Conservation (phyloP, 1,140 invertebrate genomes). For the Sinonovacula constricta region DNA sequence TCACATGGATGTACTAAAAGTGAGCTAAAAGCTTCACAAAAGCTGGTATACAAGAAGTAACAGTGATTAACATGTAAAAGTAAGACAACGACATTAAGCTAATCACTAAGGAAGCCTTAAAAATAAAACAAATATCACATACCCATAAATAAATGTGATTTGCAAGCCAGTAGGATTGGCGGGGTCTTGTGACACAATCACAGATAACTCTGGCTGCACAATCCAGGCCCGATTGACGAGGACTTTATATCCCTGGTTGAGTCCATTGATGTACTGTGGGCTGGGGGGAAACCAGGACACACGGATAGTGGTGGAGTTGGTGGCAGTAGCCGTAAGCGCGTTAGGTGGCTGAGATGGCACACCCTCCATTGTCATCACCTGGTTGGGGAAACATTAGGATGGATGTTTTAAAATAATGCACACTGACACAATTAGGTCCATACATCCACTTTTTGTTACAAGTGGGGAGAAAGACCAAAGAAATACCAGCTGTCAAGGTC, state of each 20-base stretch:
- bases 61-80: too few relatives aligned
- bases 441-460: too few relatives aligned
- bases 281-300: slow-evolving; percentile 85
- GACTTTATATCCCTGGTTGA: slow-evolving; percentile 98
- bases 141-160: slow-evolving; percentile 11
- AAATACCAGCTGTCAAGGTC: too few relatives aligned
- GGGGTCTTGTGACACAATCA: slow-evolving; percentile 63
- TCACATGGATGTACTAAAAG: too few relatives aligned
- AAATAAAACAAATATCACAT: neutral
- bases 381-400: neutral
- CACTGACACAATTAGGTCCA: too few relatives aligned
- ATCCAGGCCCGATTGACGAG: slow-evolving; percentile 36
- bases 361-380: slow-evolving; percentile 57
- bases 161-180: slow-evolving; percentile 61
- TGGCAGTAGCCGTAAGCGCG: slow-evolving; percentile 86
- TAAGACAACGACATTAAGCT: too few relatives aligned
- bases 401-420: too few relatives aligned
- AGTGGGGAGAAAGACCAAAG: too few relatives aligned
- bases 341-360: slow-evolving; percentile 92
- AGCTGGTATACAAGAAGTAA: too few relatives aligned
- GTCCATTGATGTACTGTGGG: slow-evolving; percentile 98
- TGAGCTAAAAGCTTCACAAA: too few relatives aligned
- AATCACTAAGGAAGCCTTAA: too few relatives aligned
- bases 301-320: slow-evolving; percentile 88
- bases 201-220: slow-evolving; percentile 25